These are phyloP conservation scores for Heliconius eleuchia DNA, from an alignment of 1,140 invertebrate species.

Conservation along the genomic window DNA sequence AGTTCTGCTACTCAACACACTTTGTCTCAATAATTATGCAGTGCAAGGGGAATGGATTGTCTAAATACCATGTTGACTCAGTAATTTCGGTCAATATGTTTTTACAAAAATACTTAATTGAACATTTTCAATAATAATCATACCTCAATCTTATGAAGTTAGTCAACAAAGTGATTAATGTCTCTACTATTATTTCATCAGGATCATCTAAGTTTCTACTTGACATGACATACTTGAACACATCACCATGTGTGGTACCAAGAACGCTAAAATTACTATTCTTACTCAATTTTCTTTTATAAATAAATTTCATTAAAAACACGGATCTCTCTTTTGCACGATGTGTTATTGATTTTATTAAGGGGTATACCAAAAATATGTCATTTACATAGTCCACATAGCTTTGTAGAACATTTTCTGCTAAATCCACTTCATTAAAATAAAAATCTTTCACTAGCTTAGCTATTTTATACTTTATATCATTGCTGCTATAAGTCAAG, in stretches of 20 bases:
- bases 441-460: conserved; percentile 63
- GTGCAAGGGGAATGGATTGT: too few species aligned
- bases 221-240: conserved; percentile 40
- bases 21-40: too few species aligned
- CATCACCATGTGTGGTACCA: conserved; percentile 24
- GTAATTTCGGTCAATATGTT: too few species aligned
- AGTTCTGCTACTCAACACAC: too few species aligned
- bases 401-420: conserved; percentile 41
- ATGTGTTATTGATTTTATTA: conserved; percentile 53
- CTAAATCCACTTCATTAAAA: conserved; percentile 46
- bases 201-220: conserved; percentile 26
- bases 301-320: conserved; percentile 60
- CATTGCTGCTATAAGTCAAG: conserved; percentile 51
- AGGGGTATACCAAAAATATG: conserved; percentile 57
- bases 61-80: too few species aligned
- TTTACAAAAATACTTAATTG: too few species aligned
- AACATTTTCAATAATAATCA: too few species aligned
- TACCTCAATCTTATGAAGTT: conserved; percentile 69
- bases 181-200: conserved; percentile 43
- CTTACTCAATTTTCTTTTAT: conserved; percentile 35
- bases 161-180: conserved; percentile 49
- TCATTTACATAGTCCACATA: conserved; percentile 64
- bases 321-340: conserved; percentile 54
- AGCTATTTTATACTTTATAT: conserved; percentile 46
- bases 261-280: conserved; percentile 10